Conservation (phyloP, 2,888 invertebrate species). For the Sinohyriopsis cumingii region DNA sequence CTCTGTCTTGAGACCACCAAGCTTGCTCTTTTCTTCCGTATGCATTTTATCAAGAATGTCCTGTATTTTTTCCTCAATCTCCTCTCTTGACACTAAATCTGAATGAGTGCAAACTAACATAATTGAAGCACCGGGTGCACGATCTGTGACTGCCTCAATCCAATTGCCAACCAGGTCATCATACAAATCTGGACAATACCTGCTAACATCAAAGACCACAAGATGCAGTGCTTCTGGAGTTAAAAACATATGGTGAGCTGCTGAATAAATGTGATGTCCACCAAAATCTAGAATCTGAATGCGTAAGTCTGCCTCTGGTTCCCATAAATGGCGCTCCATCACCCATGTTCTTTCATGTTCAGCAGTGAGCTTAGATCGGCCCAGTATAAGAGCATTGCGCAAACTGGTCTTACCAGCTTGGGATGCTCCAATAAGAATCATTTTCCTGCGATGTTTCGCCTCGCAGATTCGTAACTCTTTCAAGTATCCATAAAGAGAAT, state of each 20-base stretch:
- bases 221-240: conserved; percentile 64
- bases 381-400: conserved; percentile 57
- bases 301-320: conserved; percentile 59
- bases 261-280: conserved; percentile 66
- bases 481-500: conserved; percentile 49
- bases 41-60: conserved; percentile 55
- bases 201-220: conserved; percentile 58
- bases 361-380: conserved; percentile 54
- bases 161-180: conserved; percentile 58
- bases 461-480: conserved; percentile 58
- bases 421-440: conserved; percentile 63
- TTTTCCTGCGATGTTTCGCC: conserved; percentile 60
- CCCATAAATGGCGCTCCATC: conserved; percentile 64
- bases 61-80: conserved; percentile 41
- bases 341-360: conserved; percentile 66
- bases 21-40: conserved; percentile 49
- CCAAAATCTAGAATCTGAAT: conserved; percentile 66
- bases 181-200: conserved; percentile 46
- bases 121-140: conserved; percentile 59
- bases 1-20: conserved; percentile 27
- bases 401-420: conserved; percentile 64
- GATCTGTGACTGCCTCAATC: conserved; percentile 62
- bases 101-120: conserved; percentile 60
- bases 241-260: conserved; percentile 66
- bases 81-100: conserved; percentile 52